phyloP scores from a whole-genome alignment of 1,140 invertebrate genomes.

The Pseudobourletiella spinata region DNA sequence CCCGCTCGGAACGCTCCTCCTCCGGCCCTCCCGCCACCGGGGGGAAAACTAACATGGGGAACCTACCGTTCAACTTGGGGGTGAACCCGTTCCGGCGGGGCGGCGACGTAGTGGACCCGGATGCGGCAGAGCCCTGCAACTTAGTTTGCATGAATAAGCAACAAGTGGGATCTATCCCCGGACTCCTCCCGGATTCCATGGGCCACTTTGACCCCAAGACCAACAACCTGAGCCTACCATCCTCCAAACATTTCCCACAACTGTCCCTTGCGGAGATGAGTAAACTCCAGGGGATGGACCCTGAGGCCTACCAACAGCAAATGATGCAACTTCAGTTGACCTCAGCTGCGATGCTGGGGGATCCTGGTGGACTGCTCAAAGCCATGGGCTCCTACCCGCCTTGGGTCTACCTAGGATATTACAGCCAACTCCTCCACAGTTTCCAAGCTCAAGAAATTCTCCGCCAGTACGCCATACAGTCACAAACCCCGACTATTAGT shows the following conservation, averaged over 20 bases:
- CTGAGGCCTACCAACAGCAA: constrained; percentile 34
- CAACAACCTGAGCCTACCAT: neutral
- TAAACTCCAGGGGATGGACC: constrained; percentile 30
- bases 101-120: neutral
- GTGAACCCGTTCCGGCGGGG: no score
- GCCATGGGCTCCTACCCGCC: constrained; percentile 33
- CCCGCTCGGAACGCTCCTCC: neutral
- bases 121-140: neutral
- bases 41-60: no score
- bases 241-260: constrained; percentile 18
- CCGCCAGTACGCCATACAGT: constrained; percentile 37
- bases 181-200: neutral
- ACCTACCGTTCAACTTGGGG: no score
- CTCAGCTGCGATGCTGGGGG: constrained; percentile 28
- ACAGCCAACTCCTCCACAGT: constrained; percentile 38
- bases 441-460: constrained; percentile 39
- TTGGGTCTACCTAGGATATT: constrained; percentile 38
- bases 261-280: constrained; percentile 27
- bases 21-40: neutral
- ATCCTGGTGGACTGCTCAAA: constrained; percentile 30
- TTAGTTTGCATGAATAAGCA: neutral
- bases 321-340: constrained; percentile 33
- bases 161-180: neutral
- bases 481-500: constrained; percentile 28
- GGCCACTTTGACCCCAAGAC: neutral